phyloP scores from a whole-genome alignment of 2,888 invertebrate genomes.

The Chorisops tibialis region DNA sequence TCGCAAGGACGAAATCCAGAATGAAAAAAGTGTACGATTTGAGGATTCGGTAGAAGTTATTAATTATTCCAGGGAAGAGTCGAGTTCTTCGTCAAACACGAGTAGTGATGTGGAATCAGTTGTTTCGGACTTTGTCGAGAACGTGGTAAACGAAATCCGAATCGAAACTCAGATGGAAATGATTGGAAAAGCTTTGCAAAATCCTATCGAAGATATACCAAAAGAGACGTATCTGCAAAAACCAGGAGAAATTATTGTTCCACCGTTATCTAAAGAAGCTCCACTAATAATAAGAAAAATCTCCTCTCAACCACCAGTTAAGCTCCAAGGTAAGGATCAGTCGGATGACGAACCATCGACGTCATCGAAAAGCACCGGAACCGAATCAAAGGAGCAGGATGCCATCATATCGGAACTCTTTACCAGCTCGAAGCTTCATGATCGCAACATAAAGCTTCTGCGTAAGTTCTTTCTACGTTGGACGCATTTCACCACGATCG shows the following conservation, averaged over 20 bases:
- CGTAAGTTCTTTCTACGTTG: conserved; percentile 47
- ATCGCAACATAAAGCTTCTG: conserved; percentile 37
- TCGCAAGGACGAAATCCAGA: background rate
- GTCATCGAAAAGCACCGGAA: conserved; percentile 33
- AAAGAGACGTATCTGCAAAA: background rate
- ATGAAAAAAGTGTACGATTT: conserved; percentile 39
- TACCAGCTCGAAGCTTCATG: conserved; percentile 25
- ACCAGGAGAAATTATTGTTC: background rate
- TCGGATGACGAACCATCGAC: background rate
- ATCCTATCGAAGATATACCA: background rate
- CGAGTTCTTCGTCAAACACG: conserved; percentile 45
- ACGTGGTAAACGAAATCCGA: conserved; percentile 4
- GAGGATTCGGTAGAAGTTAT: conserved; percentile 40
- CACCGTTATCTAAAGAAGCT: too few species aligned
- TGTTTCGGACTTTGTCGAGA: conserved; percentile 45
- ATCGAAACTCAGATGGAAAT: conserved; percentile 39
- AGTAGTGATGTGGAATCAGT: conserved; percentile 48
- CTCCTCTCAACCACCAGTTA: background rate
- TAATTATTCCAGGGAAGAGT: conserved; percentile 39
- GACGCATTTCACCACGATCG: conserved; percentile 48
- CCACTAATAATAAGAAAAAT: conserved; percentile 27
- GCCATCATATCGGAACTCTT: conserved; percentile 46
- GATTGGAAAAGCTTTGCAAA: conserved; percentile 14
- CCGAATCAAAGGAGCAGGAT: conserved; percentile 40
- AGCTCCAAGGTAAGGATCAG: background rate